Percentiles rank a stretch among this genome's conserved stretches.
Evolutionary conservation across 1,140 invertebrate species (phyloP).

Genomic region (Tetranychus urticae): DNA sequence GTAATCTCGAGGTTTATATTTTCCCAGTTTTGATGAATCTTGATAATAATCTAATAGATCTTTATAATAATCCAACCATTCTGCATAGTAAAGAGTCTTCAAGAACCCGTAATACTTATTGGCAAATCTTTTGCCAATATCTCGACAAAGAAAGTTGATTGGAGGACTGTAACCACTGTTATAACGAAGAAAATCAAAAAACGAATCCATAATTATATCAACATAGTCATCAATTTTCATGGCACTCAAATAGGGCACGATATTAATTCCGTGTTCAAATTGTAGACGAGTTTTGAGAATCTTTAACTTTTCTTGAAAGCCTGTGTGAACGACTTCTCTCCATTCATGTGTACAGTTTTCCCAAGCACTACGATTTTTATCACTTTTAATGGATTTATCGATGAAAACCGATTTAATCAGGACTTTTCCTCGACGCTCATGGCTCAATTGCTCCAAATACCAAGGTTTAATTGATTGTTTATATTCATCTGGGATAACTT

Average conservation of each 20-base stretch:
- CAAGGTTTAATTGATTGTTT: not conserved
- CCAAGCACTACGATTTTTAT: conserved; percentile 9
- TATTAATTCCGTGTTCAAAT: conserved; percentile 23
- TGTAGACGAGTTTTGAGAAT: conserved; percentile 27
- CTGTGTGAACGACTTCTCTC: conserved; percentile 30
- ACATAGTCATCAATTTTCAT: conserved; percentile 26
- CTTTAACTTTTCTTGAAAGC: conserved; percentile 39
- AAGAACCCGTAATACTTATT: conserved; percentile 35
- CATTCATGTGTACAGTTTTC: conserved; percentile 35
- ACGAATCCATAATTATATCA: conserved; percentile 32
- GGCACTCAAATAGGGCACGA: conserved; percentile 48
- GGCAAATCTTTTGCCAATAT: conserved; percentile 36
- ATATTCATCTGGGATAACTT: not conserved
- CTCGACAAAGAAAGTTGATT: conserved; percentile 32
- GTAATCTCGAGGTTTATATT: conserved; percentile 37
- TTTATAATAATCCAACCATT: conserved; percentile 36
- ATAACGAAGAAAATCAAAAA: conserved; percentile 37
- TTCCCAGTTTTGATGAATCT: conserved; percentile 16
- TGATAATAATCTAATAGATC: conserved; percentile 44
- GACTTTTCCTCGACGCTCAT: not conserved
- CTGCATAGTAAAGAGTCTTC: conserved; percentile 37
- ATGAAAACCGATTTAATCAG: conserved; percentile 4
- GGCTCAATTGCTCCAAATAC: conserved; percentile 4
- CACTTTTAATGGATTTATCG: not conserved
- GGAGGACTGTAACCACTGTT: conserved; percentile 54